Percentiles rank a stretch among this genome's conserved stretches.
Evolutionary conservation across 1,140 invertebrate species (phyloP).

Genomic region (Apolygus lucorum): DNA sequence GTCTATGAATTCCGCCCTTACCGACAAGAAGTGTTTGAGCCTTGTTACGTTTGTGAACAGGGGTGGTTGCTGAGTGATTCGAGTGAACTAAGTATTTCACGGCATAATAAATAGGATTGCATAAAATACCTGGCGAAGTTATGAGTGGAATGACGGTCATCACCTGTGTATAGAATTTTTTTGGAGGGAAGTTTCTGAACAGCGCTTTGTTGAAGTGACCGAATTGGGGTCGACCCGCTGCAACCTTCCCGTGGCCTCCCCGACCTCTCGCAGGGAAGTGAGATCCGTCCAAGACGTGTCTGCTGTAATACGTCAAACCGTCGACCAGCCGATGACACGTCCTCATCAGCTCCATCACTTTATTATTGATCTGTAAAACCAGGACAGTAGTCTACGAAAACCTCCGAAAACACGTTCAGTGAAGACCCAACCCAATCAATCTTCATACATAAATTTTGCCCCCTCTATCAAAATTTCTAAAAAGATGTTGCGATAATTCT

Average conservation of each 20-base stretch:
- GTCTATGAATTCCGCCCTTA: no score
- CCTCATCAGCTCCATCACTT: not conserved
- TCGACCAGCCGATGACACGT: not conserved
- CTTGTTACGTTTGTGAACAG: no score
- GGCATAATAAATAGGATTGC: no score
- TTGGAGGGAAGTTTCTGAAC: not conserved
- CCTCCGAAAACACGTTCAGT: not conserved
- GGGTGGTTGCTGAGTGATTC: no score
- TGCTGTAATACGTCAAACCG: not conserved
- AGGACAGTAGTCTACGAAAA: not conserved
- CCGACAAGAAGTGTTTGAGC: not conserved
- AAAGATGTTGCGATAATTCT: not conserved
- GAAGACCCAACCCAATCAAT: not conserved
- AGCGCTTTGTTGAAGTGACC: not conserved
- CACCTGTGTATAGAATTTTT: not conserved
- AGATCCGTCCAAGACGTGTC: not conserved
- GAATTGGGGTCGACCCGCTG: not conserved
- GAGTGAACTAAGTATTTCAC: no score
- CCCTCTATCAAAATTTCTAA: no score
- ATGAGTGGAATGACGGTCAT: no score
- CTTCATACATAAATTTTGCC: not conserved
- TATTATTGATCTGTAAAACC: slow-evolving; percentile 8
- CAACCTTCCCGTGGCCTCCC: not conserved
- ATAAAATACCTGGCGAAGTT: no score
- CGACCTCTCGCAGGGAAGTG: not conserved